Base-by-base conservation (phyloP, 1,140 invertebrate genomes). In the Microplitis demolitor region DNA sequence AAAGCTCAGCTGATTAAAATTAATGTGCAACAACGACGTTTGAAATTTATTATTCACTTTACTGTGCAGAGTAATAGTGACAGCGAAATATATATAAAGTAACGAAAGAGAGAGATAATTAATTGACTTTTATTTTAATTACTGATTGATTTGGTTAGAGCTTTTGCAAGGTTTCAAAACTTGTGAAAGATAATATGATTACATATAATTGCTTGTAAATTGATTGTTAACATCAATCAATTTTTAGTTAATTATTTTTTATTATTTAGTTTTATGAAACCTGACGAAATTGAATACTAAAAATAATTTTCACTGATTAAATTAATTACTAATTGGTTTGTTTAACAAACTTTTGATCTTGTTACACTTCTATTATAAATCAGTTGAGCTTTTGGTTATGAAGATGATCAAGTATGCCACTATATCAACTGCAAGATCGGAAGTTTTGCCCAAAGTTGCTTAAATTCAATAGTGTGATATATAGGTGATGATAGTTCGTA, bases 1-100 rank as follows among this genome's bases (percentile, higher is more conserved):
- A 73, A 73, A 73, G 60, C 72, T 24, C 61, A 14, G 58, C 24
- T 73, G 66, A 73, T 69, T 73, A 60, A 63, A 63, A 64, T 73
- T 73, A 69, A 73, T 73, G 66, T 63, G 66, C 72, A 56, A 73
- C 72, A 64, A 58, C 45, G 72, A 13, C 51, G 58, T 37, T 24
- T 24, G 24, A 2, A 24, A 24, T 24, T 24, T 24, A 24, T 24
- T 24, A 24, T 24, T 24, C 24, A 24, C 24, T 24, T 24, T 24
- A 24, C 24, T n/a, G 24, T 24, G 24, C 24, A 24, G 24, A 24
- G 24, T 24, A 24, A 24, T 24, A 24, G 24, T 24, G 24, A 24
- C 2, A 24, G 24, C 2, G 24, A 24, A 24, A 24, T 24, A 2
- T 24, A n/a, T 58, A 50, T n/a, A 1, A 16, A 14, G 13, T 33